Base-by-base conservation (phyloP, 2,888 invertebrate species). In the Seira ritae region DNA sequence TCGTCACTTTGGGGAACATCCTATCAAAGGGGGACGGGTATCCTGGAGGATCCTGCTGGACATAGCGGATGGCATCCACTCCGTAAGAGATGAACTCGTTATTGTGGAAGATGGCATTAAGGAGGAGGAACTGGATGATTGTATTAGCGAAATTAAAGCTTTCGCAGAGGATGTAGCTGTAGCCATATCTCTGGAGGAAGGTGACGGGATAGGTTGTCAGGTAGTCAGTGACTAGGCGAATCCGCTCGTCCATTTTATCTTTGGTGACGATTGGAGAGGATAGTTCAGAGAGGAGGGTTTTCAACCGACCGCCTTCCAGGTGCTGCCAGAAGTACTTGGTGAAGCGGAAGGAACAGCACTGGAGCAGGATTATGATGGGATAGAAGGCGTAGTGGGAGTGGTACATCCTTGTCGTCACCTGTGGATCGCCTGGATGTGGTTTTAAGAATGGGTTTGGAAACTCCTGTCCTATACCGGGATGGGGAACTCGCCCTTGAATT, bases 331-430 rank as follows among this genome's bases (percentile, higher is more conserved):
- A 22, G 15, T 19, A 24, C 20, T 46, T 55, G 0, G 67, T 20
- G 1, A 17, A 19, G 0, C 19, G 22, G 23, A 79, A 71, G 1
- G 65, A 12, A n/a, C 4, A 6, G 0, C 22, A 19, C 24, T 79
- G 79, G 19, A 66, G 1, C 6, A 79, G 24, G 20, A 79, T 42
- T n/a, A 79, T 50, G 12, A 79, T 20, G 0, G 72, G 79, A n/a
- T 72, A 79, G 50, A 66, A 79, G 17, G 72, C 31, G 22, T 79
- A 79, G 22, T 72, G 31, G n/a, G 22, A 19, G 2, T 79, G 72
- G 65, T 72, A 72, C n/a, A 72, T n/a, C 6, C 65, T 15, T 0
- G 24, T 66, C 2, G 66, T 71, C 17, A 17, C 20, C 3, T 17
- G 37, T 72, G 0, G 72, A 55, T 23, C 71, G 12, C 79, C 65